Evolutionary conservation across 2,888 invertebrate species (phyloP), one percentile per base, ranked within the genome.

Genomic region (Hypolimnas misippus): DNA sequence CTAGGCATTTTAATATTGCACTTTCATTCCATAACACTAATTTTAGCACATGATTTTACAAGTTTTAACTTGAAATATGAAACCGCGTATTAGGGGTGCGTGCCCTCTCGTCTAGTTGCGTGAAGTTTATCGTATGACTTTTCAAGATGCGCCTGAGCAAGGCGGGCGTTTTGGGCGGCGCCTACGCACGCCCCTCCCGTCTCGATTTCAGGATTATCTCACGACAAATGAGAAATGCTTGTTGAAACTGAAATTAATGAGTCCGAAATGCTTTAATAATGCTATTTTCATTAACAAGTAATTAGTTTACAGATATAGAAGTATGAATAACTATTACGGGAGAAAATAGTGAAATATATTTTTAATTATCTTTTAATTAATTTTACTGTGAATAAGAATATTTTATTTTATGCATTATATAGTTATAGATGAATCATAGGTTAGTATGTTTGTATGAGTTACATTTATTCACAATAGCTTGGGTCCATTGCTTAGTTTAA

Each of bases 161-260:
- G 89, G 89, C 88, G 88, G 88, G 82, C 76, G 72, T 59, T 10
- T 76, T 83, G 89, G 91, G 91, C 90, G 91, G 89, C 76, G 87
- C 87, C 71, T 71, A 63, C 57, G 40, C 53, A 72, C 73, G 89
- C 90, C 83, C 89, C 91, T 78, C 91, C 91, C 84, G 79, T 65
- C 61, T 66, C 71, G 69, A 63, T 71, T 75, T 69, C 80, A 78
- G 78, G 76, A 80, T 81, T 76, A 76, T 73, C 69, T 70, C 68
- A 75, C 73, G 71, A 75, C 83, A 76, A 83, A 57, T 61, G 40
- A 51, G 53, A 66, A 60, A 69, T 54, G 49, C 49, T 29, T 14
- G 5, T 25, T 49, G 49, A 38, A 76, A 76, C 72, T 76, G 76
- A 73, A 69, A 76, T 81, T 77, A 75, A 29, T 49, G 72, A 69